Percentiles rank a stretch among this genome's conserved stretches.
Evolutionary conservation across 2,888 invertebrate genomes (phyloP).

Genomic region (Eledone cirrhosa): DNA sequence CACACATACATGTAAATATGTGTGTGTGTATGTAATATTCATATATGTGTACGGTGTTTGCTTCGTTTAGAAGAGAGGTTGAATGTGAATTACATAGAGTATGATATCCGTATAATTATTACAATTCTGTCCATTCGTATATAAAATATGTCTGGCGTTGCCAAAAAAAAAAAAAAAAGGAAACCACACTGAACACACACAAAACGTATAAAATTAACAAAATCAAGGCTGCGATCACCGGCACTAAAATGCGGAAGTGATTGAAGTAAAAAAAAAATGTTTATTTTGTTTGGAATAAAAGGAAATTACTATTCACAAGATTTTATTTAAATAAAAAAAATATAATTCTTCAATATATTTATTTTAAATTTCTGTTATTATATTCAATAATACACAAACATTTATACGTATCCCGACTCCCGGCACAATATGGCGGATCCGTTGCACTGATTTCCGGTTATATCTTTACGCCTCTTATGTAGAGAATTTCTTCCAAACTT

Average conservation of each 20-base stretch:
- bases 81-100: too few relatives aligned
- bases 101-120: neutral
- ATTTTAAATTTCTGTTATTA: neutral
- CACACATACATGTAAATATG: too few relatives aligned
- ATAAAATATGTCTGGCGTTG: neutral
- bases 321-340: slow-evolving; percentile 7
- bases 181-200: neutral
- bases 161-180: neutral
- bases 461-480: slow-evolving; percentile 3
- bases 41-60: too few relatives aligned
- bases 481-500: neutral
- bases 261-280: slow-evolving; percentile 3
- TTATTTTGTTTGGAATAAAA: neutral
- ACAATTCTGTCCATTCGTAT: slow-evolving; percentile 10
- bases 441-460: slow-evolving; percentile 45
- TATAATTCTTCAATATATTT: neutral
- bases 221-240: slow-evolving; percentile 13
- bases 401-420: slow-evolving; percentile 37
- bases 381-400: slow-evolving; percentile 9
- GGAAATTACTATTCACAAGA: too few relatives aligned
- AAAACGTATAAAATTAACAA: too few relatives aligned
- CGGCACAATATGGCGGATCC: slow-evolving; percentile 50
- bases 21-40: too few relatives aligned
- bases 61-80: too few relatives aligned
- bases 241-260: slow-evolving; percentile 16